Evolutionary conservation across 2,888 invertebrate genomes (phyloP), one percentile per base, ranked within the genome.

Genomic region (Chymomyza fuscimana): DNA sequence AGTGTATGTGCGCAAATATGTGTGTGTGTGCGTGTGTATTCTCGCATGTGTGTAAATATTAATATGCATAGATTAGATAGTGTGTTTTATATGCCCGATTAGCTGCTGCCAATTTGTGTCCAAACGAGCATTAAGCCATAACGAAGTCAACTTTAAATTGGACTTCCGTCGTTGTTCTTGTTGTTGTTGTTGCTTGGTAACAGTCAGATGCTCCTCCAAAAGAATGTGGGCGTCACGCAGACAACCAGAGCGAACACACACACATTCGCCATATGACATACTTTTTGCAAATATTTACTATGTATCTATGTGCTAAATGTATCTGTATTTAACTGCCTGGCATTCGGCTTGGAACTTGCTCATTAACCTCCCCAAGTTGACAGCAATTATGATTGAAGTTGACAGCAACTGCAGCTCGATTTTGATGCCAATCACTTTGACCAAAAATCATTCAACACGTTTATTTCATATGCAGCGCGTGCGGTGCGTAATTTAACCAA

Each of bases 401-500:
- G 58, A 67, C 67, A 46, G 58, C 29, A 51, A 56, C 52, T 32
- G 29, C 4, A 29, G 22, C 25, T 10, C 59, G 15, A 59, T 36
- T 32, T 22, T 54, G 54, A 22, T n/a, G 10, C 19, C 54, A 54
- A 54, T 54, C 22, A 52, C 12, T 25, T 58, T 50, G 63, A 63
- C 36, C 46, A 25, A 22, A 19, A 50, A 25, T 61, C 32, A 46
- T 58, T 52, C 46, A 61, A 65, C 59, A 64, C 58, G 61, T 63
- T 67, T 70, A 70, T 51, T 69, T 73, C 73, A 63, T 72, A 67
- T 73, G 73, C 70, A 72, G 67, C 65, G 73, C 77, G 68, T 74
- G 74, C 69, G 67, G 71, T 75, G 70, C 69, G 76, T 77, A 85
- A 80, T 78, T 82, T 76, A 74, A 63, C 89, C 80, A 78, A 83